Evolutionary conservation across 1,140 invertebrate genomes (phyloP), one percentile per base, ranked within the genome.

Genomic region (Laodelphax striatellus): DNA sequence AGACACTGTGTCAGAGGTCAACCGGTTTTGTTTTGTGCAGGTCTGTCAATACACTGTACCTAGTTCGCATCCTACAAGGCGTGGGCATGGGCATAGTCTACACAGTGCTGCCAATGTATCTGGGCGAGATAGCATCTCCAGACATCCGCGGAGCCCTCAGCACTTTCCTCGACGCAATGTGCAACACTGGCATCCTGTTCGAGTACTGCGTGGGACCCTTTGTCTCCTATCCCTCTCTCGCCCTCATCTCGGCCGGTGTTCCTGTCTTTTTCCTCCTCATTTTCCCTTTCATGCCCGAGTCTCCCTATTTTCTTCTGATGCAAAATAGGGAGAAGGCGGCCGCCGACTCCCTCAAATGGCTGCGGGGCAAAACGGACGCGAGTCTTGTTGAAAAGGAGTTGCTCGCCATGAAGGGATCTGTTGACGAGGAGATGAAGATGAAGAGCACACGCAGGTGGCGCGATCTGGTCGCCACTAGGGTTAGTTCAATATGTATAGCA

Each of bases 91-190:
- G 88, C 1, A 80, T 87, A 65, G 75, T 85, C 0, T 90, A 88
- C 70, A 86, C 89, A 0, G 80, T 84, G 13, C 77, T 84, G 3
- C 89, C 90, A 0, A 87, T 93, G 79, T 94, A 93, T 71, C 81
- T 89, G 60, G 89, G 88, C 24, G 91, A 94, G 75, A 90, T 92
- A 46, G 84, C 66, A 16, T 57, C 55, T 5, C 53, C 65, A 9
- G 60, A 59, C 13, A 73, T 67, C 9, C 52, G 67, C 5, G 67
- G 67, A 9, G 53, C 61, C 1, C 17, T 67, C 0, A 88, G 89
- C 8, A 88, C 90, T 0, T 83, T 90, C 56, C 80, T 92, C 62
- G 88, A 94, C 68, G 71, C 90, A 11, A 88, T 87, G 67, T 81
- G 86, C 43, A 80, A 81, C 9, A 63, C 86, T n/a, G 93, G 93